Conservation (phyloP, 2,888 invertebrate genomes). For the Troilus luridus region DNA sequence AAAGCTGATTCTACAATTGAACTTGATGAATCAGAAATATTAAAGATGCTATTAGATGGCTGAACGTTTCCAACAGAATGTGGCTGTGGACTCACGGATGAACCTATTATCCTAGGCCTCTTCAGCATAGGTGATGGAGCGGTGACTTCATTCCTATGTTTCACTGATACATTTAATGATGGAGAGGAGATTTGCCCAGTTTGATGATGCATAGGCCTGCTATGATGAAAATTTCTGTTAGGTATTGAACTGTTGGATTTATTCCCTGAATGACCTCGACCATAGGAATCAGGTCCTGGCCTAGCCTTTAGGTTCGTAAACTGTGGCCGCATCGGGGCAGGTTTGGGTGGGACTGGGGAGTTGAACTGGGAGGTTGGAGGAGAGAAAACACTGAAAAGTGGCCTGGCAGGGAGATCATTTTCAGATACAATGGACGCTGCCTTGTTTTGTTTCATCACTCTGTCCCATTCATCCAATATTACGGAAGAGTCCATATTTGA, state of each 20-base stretch:
- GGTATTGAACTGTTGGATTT: not conserved
- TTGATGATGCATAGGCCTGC: not conserved
- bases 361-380: not conserved
- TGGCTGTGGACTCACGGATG: not conserved
- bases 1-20: conserved; percentile 64
- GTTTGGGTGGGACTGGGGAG: not conserved
- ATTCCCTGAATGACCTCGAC: not conserved
- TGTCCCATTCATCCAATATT: conserved; percentile 61
- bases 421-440: not conserved
- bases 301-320: not conserved
- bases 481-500: conserved; percentile 47
- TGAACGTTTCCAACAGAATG: not conserved
- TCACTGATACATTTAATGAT: not conserved
- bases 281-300: not conserved
- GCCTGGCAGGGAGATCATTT: not conserved
- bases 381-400: conserved; percentile 31
- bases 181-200: not conserved
- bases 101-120: conserved; percentile 8
- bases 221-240: not conserved
- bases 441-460: conserved; percentile 47
- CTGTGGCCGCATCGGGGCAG: not conserved
- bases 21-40: not conserved
- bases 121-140: not conserved
- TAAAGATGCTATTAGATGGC: not conserved
- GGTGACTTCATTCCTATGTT: not conserved